Base-by-base conservation (phyloP, 2,888 invertebrate genomes). In the Agrotis puta region DNA sequence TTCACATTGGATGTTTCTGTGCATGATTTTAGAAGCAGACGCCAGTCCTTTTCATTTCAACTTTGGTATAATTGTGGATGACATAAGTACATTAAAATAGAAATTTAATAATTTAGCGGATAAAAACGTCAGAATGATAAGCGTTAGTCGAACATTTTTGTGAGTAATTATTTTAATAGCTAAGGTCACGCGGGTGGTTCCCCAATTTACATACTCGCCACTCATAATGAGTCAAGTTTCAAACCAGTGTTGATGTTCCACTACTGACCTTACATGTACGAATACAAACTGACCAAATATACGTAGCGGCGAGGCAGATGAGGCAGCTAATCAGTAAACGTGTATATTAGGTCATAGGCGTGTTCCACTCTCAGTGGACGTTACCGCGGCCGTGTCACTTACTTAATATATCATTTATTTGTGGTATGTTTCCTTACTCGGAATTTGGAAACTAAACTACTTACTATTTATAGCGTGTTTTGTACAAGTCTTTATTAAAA, bases 201-300 rank as follows among this genome's bases (percentile, higher is more conserved):
- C 20, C 1, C 18, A 24, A 75, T 78, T 75, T 51, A 47, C 70
- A 75, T 63, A 68, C 62, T 75, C 3, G 56, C 43, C 27, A 22
- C 56, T 27, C 24, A 16, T 27, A n/a, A 22, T 53, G 16, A n/a
- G 18, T 39, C 14, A 48, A 22, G 14, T 24, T 43, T 27, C 20
- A 3, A 33, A 66, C 27, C 16, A 39, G 22, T 43, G 1, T 57
- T 24, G 39, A 39, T 9, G 39, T 1, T 39, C 39, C 9, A 39
- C 39, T 11, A 39, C 11, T 39, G 11, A 39, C 2, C 33, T 50
- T 22, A 27, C 39, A 39, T 43, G 14, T 16, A 7, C 39, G 13
- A 33, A 11, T 27, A 27, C 6, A 11, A 43, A 67, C 24, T 57
- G 47, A 7, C 18, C 18, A n/a, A 14, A 22, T 57, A 27, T 16